Evolutionary conservation across 2,797 vertebrate genomes (phyloP).

Genomic region (Luscinia megarhynchos): DNA sequence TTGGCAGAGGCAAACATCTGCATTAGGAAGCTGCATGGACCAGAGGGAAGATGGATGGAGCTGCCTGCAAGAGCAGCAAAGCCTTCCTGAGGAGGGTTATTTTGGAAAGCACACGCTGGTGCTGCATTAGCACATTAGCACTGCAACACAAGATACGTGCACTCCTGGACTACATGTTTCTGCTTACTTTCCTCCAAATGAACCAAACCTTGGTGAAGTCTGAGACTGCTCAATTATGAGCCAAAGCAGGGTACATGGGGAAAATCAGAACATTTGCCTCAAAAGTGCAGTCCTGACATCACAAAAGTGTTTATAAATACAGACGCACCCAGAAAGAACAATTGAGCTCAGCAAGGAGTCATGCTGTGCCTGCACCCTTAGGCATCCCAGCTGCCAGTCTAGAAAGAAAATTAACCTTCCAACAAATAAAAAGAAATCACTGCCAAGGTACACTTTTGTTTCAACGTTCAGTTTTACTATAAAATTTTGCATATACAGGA

Average conservation of each 20-base stretch:
- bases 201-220: neutral
- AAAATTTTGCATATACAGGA: neutral
- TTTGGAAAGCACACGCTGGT: neutral
- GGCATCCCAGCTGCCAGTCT: neutral
- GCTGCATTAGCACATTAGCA: neutral
- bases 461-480: neutral
- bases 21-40: neutral
- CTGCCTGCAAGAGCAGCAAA: neutral
- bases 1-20: neutral
- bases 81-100: neutral
- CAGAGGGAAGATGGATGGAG: neutral
- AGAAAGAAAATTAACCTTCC: neutral
- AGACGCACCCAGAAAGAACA: neutral
- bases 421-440: neutral
- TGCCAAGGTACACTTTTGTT: neutral
- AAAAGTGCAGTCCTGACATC: neutral
- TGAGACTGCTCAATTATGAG: neutral
- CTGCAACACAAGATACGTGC: fast-evolving
- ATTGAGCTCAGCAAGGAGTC: neutral
- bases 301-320: neutral
- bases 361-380: neutral
- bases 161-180: fast-evolving
- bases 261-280: neutral
- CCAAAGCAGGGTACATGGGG: neutral
- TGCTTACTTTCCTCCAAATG: neutral